Conservation (phyloP, 2,113 vertebrate species). For the Terrapene triunguis region DNA sequence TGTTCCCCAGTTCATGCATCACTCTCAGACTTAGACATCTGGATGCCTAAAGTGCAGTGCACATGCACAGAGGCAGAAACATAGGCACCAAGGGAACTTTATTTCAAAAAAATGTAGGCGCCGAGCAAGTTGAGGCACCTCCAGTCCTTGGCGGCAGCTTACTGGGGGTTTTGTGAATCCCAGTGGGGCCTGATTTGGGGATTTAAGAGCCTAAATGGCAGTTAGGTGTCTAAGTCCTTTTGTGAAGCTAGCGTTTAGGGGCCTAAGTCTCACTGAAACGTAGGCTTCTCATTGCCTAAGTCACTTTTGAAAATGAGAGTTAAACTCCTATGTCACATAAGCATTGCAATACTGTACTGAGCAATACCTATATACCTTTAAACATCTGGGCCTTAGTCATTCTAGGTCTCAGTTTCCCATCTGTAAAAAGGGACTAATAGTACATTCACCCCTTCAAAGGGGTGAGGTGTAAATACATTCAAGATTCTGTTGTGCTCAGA, state of each 20-base stretch:
- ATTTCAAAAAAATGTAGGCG: not conserved
- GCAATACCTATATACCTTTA: not conserved
- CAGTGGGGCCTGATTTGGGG: not conserved
- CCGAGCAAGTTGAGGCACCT: not conserved
- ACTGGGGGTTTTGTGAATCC: not conserved
- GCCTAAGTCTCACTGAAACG: not conserved
- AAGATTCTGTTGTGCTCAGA: not conserved
- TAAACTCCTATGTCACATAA: not conserved
- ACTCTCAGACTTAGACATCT: not conserved
- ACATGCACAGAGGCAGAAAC: not conserved
- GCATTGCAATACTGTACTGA: not conserved
- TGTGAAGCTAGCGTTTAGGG: not conserved
- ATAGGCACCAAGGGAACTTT: not conserved
- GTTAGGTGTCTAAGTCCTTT: not conserved
- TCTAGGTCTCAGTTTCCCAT: not conserved
- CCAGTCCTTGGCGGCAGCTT: not conserved
- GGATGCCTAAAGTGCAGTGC: not conserved
- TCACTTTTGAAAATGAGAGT: not conserved
- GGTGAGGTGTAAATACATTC: not conserved
- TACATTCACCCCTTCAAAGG: not conserved
- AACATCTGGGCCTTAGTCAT: not conserved
- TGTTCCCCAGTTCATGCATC: not conserved
- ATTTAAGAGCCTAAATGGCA: not conserved
- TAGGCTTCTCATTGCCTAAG: not conserved
- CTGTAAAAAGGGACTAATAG: not conserved